A percentile compares a stretch with the other conserved stretches of the same genome.
phyloP scores from a whole-genome alignment of 2,113 vertebrate species.

The Sceloporus undulatus region DNA sequence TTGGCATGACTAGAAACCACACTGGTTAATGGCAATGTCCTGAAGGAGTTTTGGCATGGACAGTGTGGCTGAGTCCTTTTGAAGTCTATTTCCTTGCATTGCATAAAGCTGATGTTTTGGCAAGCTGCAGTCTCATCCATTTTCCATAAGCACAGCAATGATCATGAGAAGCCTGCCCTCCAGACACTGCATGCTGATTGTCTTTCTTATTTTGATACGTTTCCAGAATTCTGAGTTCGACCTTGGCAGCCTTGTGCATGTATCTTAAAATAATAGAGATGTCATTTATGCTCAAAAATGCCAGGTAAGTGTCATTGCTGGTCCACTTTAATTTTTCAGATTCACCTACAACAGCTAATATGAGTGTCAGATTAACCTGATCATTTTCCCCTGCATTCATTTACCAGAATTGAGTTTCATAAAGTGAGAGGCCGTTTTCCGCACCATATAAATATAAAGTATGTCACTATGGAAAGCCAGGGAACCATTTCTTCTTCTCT shows the following conservation, averaged over 20 bases:
- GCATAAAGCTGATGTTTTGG: fast-evolving
- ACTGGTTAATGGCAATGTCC: conserved; percentile 33
- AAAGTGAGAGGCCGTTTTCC: background rate
- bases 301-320: background rate
- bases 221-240: background rate
- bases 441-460: background rate
- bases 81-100: background rate
- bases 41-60: conserved; percentile 32
- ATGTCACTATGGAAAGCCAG: background rate
- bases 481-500: no score
- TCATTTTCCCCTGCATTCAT: background rate
- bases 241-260: background rate
- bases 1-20: background rate
- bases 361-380: background rate
- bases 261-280: background rate
- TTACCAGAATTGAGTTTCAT: background rate
- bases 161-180: background rate
- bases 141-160: fast-evolving
- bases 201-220: background rate
- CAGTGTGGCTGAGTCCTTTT: background rate
- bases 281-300: conserved; percentile 2
- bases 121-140: background rate
- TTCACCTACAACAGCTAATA: background rate
- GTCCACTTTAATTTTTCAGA: conserved; percentile 2
- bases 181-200: background rate